These are phyloP conservation scores for Grapholita molesta DNA, from an alignment of 1,140 invertebrate genomes.

Conservation along the genomic window DNA sequence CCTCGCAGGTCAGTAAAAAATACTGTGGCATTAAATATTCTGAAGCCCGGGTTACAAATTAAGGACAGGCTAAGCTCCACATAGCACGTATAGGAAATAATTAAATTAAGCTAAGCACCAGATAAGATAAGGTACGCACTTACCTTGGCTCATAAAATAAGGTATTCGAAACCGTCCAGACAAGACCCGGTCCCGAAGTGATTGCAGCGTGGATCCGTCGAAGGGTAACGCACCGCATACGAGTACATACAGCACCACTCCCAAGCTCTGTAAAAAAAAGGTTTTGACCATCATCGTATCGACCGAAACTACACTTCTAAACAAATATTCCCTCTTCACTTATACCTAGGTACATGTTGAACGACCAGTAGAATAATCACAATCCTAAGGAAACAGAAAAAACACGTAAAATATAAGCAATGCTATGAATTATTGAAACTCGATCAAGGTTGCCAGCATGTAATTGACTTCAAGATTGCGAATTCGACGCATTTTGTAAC, in stretches of 20 bases:
- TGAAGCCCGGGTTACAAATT: too few species aligned
- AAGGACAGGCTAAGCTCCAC: too few species aligned
- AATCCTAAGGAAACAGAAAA: too few species aligned
- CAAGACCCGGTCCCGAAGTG: constrained; percentile 88
- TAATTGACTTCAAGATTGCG: not conserved
- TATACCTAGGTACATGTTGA: too few species aligned
- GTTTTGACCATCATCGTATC: not conserved
- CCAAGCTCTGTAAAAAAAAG: constrained; percentile 84
- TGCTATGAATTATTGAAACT: not conserved
- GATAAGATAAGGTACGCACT: constrained; percentile 34
- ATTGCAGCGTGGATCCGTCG: constrained; percentile 92
- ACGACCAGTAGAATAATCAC: too few species aligned
- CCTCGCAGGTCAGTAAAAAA: too few species aligned
- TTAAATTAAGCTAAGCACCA: too few species aligned
- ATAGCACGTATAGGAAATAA: too few species aligned
- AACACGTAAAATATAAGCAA: too few species aligned
- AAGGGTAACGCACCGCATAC: constrained; percentile 95
- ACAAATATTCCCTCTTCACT: too few species aligned
- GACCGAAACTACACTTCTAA: too few species aligned
- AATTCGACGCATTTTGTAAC: not conserved
- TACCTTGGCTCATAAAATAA: constrained; percentile 95
- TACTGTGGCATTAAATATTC: too few species aligned
- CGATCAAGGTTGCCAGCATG: not conserved
- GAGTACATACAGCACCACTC: constrained; percentile 95
- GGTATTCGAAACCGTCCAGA: constrained; percentile 94